These are phyloP conservation scores for Rhodinocichla rosea DNA, from an alignment of 2,113 vertebrate species.

Conservation along the genomic window DNA sequence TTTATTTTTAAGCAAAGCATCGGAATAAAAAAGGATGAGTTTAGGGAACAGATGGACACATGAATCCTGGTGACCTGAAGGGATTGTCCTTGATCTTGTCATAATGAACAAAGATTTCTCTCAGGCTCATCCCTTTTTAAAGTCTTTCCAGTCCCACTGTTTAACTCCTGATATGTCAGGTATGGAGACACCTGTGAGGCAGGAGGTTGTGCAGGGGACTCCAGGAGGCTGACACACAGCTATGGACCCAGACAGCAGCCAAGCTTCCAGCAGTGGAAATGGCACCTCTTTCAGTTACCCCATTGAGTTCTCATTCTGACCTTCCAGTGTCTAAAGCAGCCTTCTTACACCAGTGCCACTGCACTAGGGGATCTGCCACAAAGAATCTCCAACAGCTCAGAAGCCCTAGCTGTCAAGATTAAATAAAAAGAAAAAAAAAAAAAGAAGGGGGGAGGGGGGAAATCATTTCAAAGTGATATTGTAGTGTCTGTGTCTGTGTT, in stretches of 20 bases:
- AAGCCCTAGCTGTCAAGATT: constrained; percentile 49
- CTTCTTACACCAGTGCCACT: constrained; percentile 61
- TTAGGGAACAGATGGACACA: constrained; percentile 48
- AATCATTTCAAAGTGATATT: constrained; percentile 67
- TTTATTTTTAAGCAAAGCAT: constrained; percentile 66
- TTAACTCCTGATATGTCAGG: constrained; percentile 31
- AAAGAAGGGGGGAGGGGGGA: not conserved
- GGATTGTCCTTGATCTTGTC: constrained; percentile 32
- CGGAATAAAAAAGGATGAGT: constrained; percentile 63
- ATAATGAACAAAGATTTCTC: constrained; percentile 43
- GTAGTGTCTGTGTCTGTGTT: constrained; percentile 69
- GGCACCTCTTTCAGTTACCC: constrained; percentile 18
- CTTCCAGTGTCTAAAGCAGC: constrained; percentile 48
- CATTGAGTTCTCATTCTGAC: constrained; percentile 25
- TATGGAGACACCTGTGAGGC: not conserved
- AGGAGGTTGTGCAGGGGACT: constrained; percentile 20
- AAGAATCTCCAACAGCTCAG: constrained; percentile 32
- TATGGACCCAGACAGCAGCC: constrained; percentile 14
- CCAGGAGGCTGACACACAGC: constrained; percentile 22
- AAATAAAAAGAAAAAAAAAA: not conserved
- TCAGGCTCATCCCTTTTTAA: constrained; percentile 44
- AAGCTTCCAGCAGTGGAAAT: not conserved
- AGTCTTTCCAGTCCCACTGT: constrained; percentile 44
- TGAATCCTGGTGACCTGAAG: constrained; percentile 31
- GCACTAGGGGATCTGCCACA: constrained; percentile 39